These are phyloP conservation scores for Terebella lapidaria DNA, from an alignment of 2,888 invertebrate species.

Conservation along the genomic window DNA sequence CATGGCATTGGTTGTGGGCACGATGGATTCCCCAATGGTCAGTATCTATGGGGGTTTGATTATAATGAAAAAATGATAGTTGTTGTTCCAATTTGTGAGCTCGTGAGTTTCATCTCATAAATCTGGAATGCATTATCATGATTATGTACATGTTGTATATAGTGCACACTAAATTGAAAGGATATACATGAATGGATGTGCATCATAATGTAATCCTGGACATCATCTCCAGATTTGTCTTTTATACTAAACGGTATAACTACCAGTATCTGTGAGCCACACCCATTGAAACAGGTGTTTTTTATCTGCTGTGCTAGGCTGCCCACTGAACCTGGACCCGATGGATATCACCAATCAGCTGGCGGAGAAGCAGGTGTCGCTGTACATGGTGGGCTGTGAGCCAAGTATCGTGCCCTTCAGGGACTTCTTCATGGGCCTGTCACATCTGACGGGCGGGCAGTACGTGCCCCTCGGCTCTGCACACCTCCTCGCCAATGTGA, in stretches of 20 bases:
- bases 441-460: constrained; percentile 43
- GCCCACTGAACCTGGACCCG: constrained; percentile 41
- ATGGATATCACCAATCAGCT: constrained; percentile 32
- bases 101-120: too few relatives aligned
- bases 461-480: constrained; percentile 42
- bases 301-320: constrained; percentile 28
- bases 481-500: constrained; percentile 26
- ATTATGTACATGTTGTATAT: too few relatives aligned
- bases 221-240: too few relatives aligned
- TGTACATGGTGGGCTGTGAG: constrained; percentile 44
- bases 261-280: too few relatives aligned
- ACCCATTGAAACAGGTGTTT: too few relatives aligned
- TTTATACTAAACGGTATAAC: too few relatives aligned
- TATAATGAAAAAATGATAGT: background rate
- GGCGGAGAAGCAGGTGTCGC: constrained; percentile 39
- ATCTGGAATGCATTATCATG: too few relatives aligned
- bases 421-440: constrained; percentile 41
- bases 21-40: constrained; percentile 35
- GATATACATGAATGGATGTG: too few relatives aligned
- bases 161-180: too few relatives aligned
- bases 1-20: constrained; percentile 33
- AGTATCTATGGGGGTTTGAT: background rate
- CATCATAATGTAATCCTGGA: too few relatives aligned
- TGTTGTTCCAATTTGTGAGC: too few relatives aligned
- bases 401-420: constrained; percentile 34